phyloP scores from a whole-genome alignment of 2,113 vertebrate genomes.

The Coptodon rendalli region DNA sequence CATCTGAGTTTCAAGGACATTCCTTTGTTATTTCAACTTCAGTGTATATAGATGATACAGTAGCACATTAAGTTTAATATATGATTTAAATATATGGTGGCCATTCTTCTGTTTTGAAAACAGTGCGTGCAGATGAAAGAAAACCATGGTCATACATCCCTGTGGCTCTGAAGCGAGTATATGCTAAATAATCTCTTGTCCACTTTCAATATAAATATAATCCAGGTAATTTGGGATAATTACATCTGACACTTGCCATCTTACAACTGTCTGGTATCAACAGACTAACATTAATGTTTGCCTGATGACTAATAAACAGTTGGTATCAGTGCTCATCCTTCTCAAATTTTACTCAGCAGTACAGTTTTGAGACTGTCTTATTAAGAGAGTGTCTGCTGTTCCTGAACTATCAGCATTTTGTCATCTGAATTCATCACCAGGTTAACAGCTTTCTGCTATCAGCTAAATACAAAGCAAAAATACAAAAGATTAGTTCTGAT shows the following conservation, averaged over 20 bases:
- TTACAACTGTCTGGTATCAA: fast-evolving
- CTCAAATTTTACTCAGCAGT: not conserved
- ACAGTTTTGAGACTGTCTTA: not conserved
- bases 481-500: not conserved
- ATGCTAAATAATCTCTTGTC: not conserved
- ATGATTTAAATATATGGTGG: not conserved
- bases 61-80: not conserved
- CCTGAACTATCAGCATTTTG: not conserved
- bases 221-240: not conserved
- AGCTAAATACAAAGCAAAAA: not conserved
- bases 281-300: not conserved
- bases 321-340: not conserved
- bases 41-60: not conserved
- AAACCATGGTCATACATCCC: not conserved
- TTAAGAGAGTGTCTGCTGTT: not conserved
- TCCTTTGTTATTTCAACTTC: not conserved
- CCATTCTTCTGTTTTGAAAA: not conserved
- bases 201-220: not conserved
- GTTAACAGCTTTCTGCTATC: not conserved
- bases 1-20: not conserved
- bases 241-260: not conserved
- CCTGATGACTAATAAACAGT: not conserved
- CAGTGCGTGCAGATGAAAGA: not conserved
- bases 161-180: not conserved
- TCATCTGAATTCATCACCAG: not conserved